Percentiles rank a stretch among this genome's conserved stretches.
phyloP scores from a whole-genome alignment of 1,140 invertebrate genomes.

The Penaeus vannamei region DNA sequence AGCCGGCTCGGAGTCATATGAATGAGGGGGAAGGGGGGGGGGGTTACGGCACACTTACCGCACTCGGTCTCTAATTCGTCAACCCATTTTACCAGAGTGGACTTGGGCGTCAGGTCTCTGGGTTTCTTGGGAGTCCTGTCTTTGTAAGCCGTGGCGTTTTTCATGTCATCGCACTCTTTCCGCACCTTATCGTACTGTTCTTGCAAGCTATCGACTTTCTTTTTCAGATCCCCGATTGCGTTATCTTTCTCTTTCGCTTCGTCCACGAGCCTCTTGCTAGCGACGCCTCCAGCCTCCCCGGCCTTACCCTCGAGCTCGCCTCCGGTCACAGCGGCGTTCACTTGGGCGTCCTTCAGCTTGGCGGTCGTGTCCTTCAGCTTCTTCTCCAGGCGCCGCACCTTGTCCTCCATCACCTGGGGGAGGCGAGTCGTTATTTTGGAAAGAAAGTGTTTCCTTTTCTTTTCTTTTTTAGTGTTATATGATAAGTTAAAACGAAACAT shows the following conservation, averaged over 20 bases:
- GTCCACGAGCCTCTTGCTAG: conserved; percentile 74
- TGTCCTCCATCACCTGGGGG: conserved; percentile 62
- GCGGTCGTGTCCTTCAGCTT: conserved; percentile 72
- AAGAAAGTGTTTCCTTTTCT: not conserved
- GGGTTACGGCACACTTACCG: conserved; percentile 72
- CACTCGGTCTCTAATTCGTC: conserved; percentile 86
- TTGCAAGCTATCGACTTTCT: conserved; percentile 69
- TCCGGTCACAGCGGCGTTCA: conserved; percentile 36
- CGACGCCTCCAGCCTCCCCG: not conserved
- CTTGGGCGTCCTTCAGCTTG: conserved; percentile 73
- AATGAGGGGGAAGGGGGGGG: not conserved
- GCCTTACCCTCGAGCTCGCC: conserved; percentile 40
- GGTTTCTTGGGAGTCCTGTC: conserved; percentile 79
- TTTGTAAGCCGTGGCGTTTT: conserved; percentile 75
- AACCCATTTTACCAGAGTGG: conserved; percentile 83
- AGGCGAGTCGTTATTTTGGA: no score
- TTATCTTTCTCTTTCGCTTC: conserved; percentile 36
- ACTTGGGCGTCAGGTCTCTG: conserved; percentile 80
- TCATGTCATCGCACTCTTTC: conserved; percentile 76
- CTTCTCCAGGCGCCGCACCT: conserved; percentile 53
- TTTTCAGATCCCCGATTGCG: conserved; percentile 64
- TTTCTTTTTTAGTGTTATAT: not conserved
- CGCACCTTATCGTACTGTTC: conserved; percentile 67
- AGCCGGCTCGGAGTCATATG: not conserved
- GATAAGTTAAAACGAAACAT: not conserved